phyloP scores from a whole-genome alignment of 2,888 invertebrate species.

The Macropis europaea region DNA sequence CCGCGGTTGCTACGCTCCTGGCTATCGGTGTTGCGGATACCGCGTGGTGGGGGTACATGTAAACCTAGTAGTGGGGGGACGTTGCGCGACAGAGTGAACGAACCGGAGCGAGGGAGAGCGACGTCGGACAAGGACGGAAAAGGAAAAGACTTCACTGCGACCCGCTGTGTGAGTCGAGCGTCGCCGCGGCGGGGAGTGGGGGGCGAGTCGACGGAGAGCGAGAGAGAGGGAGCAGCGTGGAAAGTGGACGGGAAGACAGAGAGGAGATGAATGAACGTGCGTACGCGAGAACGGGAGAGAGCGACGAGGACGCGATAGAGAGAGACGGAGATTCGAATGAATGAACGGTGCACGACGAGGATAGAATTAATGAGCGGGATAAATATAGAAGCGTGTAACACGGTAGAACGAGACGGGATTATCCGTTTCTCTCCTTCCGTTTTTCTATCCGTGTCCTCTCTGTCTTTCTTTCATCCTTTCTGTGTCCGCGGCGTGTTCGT shows the following conservation, averaged over 20 bases:
- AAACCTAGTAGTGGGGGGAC: conserved; percentile 53
- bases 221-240: conserved; percentile 16
- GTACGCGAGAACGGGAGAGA: conserved; percentile 53
- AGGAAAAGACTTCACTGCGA: conserved; percentile 6
- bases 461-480: conserved; percentile 20
- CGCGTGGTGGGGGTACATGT: conserved; percentile 12
- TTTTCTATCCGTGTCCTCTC: conserved; percentile 49
- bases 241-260: conserved; percentile 52
- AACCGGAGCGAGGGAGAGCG: conserved; percentile 9
- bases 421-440: conserved; percentile 46
- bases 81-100: conserved; percentile 37
- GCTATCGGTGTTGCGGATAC: conserved; percentile 48
- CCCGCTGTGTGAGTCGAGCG: conserved; percentile 14
- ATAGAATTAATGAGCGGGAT: conserved; percentile 75
- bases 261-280: conserved; percentile 76
- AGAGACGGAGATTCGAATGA: conserved; percentile 64
- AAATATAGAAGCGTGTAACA: conserved; percentile 71
- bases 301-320: conserved; percentile 25
- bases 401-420: conserved; percentile 68
- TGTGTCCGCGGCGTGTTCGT: conserved; percentile 10
- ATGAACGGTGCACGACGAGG: conserved; percentile 73
- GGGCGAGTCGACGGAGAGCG: background rate
- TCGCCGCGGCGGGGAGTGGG: background rate
- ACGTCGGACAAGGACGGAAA: conserved; percentile 10
- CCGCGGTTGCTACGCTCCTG: conserved; percentile 41